Percentiles rank a stretch among this genome's conserved stretches.
Conservation (phyloP, 2,113 vertebrate genomes). For the Scytalopus superciliaris region DNA sequence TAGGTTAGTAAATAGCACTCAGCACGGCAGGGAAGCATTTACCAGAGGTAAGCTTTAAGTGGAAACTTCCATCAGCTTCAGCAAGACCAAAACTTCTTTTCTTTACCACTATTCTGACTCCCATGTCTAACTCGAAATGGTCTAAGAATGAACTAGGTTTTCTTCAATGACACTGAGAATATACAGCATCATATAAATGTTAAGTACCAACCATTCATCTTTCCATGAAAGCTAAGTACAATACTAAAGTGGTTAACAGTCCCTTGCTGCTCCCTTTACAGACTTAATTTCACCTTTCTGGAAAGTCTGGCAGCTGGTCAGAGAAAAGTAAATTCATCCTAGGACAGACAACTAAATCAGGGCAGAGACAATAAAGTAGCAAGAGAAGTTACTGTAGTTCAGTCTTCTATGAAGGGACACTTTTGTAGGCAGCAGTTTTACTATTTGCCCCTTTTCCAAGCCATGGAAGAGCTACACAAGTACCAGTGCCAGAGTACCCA, state of each 20-base stretch:
- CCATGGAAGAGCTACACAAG: accelerated
- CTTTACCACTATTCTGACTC: background rate
- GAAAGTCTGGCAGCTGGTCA: background rate
- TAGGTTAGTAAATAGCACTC: background rate
- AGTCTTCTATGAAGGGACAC: accelerated
- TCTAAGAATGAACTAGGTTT: background rate
- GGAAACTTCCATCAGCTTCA: background rate
- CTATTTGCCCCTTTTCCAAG: background rate
- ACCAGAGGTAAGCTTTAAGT: background rate
- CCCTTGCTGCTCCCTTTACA: background rate
- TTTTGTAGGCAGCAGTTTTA: background rate
- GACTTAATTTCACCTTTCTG: background rate
- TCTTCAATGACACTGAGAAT: background rate
- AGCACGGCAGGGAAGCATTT: background rate
- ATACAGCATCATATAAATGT: background rate
- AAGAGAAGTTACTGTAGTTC: background rate
- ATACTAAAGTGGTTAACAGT: background rate
- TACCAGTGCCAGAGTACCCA: background rate
- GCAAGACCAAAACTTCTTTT: background rate
- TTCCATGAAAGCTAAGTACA: background rate
- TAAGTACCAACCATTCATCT: background rate
- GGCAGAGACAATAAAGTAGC: background rate
- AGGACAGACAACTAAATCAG: background rate
- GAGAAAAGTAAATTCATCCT: background rate
- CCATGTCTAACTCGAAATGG: background rate